Evolutionary conservation across 2,113 vertebrate species (phyloP).

Genomic region (Gambusia holbrooki): DNA sequence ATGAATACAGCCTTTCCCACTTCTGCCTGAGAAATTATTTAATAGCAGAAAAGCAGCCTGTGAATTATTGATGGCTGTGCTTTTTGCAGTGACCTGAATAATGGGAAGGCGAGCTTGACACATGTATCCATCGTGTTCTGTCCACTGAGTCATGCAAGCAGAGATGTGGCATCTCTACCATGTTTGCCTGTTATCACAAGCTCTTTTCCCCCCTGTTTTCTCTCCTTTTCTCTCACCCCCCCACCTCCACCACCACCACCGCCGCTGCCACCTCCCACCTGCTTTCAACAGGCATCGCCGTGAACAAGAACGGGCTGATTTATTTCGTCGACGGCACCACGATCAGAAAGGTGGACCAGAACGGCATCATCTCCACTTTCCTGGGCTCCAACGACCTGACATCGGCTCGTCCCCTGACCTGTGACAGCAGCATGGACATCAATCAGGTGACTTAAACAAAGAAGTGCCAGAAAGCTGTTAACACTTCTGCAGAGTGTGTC

Average conservation of each 20-base stretch:
- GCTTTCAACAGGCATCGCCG: slow-evolving; percentile 86
- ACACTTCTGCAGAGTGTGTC: not conserved
- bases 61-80: slow-evolving; percentile 81
- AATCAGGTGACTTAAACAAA: slow-evolving; percentile 86
- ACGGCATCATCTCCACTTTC: slow-evolving; percentile 94
- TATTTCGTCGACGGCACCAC: slow-evolving; percentile 98
- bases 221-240: not conserved
- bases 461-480: slow-evolving; percentile 6
- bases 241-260: not conserved
- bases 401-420: slow-evolving; percentile 92
- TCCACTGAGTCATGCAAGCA: slow-evolving; percentile 70
- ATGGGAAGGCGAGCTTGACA: slow-evolving; percentile 81
- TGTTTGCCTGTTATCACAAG: slow-evolving; percentile 45
- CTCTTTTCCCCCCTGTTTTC: not conserved
- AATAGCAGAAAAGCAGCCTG: slow-evolving; percentile 74
- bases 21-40: slow-evolving; percentile 81
- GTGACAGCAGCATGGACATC: slow-evolving; percentile 97
- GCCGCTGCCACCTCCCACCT: slow-evolving; percentile 14
- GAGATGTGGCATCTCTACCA: slow-evolving; percentile 51
- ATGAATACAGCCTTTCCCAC: slow-evolving; percentile 78
- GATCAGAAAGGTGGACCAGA: slow-evolving; percentile 96
- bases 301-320: slow-evolving; percentile 95
- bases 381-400: slow-evolving; percentile 96
- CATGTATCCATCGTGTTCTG: slow-evolving; percentile 77
- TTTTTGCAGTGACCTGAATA: slow-evolving; percentile 86